A percentile compares a stretch with the other conserved stretches of the same genome.
phyloP scores from a whole-genome alignment of 2,797 vertebrate species.

The Sphenopsis melanotis region DNA sequence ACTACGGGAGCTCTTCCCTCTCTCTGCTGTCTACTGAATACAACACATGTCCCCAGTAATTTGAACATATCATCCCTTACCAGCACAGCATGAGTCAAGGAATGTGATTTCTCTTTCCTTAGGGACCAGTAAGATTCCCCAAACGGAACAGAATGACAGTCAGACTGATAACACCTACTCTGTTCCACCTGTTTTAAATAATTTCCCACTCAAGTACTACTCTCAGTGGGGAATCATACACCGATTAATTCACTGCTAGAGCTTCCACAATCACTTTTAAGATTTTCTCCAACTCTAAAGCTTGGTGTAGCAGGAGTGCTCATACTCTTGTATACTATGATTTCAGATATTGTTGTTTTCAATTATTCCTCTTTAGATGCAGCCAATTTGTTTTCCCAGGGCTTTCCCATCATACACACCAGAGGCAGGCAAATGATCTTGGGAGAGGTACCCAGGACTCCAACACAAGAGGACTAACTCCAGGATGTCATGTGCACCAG shows the following conservation, averaged over 20 bases:
- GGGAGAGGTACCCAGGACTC: background rate
- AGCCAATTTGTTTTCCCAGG: background rate
- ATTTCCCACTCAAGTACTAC: background rate
- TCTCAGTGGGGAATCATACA: background rate
- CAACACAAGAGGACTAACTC: background rate
- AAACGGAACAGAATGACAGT: slow-evolving; percentile 44
- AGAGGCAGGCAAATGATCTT: background rate
- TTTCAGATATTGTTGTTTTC: background rate
- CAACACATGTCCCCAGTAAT: background rate
- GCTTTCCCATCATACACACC: background rate
- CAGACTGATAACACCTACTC: slow-evolving; percentile 43
- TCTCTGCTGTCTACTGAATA: background rate
- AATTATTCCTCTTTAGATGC: background rate
- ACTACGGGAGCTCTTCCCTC: background rate
- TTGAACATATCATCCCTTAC: background rate
- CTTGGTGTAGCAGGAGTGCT: background rate
- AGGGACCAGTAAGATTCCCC: slow-evolving; percentile 2
- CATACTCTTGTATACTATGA: background rate
- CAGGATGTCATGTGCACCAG: background rate
- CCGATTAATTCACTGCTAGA: background rate
- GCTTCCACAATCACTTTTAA: background rate
- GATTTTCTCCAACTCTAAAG: background rate
- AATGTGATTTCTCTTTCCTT: background rate
- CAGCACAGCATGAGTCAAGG: background rate
- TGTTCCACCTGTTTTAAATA: background rate